Conservation (phyloP, 2,888 invertebrate species). For the Limnephilus rhombicus region DNA sequence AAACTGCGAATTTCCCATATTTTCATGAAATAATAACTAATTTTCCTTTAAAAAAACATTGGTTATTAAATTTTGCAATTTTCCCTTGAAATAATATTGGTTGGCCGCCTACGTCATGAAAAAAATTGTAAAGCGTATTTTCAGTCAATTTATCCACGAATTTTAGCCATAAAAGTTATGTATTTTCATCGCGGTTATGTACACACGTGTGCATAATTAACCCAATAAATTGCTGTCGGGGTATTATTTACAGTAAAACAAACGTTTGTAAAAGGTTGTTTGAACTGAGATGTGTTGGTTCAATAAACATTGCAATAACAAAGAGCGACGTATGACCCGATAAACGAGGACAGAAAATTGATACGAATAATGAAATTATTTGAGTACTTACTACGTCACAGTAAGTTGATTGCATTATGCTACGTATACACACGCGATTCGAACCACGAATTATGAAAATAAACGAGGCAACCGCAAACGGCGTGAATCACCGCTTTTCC, state of each 20-base stretch:
- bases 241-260: constrained; percentile 29
- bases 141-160: background rate
- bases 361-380: background rate
- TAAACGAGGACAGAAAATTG: background rate
- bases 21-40: background rate
- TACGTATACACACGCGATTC: too few relatives aligned
- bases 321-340: background rate
- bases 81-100: background rate
- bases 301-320: constrained; percentile 9
- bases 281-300: background rate
- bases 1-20: background rate
- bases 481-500: too few relatives aligned
- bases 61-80: background rate
- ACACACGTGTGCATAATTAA: constrained; percentile 33
- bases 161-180: background rate
- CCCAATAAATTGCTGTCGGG: constrained; percentile 15
- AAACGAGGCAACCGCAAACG: too few relatives aligned
- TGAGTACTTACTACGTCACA: background rate
- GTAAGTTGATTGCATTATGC: background rate
- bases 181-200: background rate
- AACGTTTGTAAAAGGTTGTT: background rate
- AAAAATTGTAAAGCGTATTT: background rate
- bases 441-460: too few relatives aligned
- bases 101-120: background rate
- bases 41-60: background rate